phyloP scores from a whole-genome alignment of 2,113 vertebrate species.

The Axis porcinus region DNA sequence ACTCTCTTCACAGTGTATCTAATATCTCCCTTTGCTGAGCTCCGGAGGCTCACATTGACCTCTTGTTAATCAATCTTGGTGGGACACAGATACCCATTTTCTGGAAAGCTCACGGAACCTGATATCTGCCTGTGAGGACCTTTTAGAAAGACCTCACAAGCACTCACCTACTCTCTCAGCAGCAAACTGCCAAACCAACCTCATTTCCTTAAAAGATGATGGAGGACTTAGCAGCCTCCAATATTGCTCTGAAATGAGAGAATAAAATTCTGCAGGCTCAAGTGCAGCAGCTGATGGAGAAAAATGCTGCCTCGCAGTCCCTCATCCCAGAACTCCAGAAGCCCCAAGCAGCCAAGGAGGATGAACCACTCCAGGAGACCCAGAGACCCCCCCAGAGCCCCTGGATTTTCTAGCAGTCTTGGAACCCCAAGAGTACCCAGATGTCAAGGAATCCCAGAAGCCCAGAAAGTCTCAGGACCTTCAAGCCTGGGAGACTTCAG shows the following conservation, averaged over 20 bases:
- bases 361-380: background rate
- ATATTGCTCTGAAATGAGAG: constrained; percentile 54
- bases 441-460: background rate
- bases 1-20: constrained; percentile 39
- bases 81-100: background rate
- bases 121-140: constrained; percentile 33
- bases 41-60: background rate
- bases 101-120: constrained; percentile 14
- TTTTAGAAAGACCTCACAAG: constrained; percentile 47
- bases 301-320: constrained; percentile 43
- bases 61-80: constrained; percentile 38
- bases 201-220: constrained; percentile 49
- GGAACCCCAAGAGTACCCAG: background rate
- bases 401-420: background rate
- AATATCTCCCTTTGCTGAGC: constrained; percentile 18
- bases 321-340: constrained; percentile 47
- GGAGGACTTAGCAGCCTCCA: constrained; percentile 36
- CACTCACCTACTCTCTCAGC: background rate
- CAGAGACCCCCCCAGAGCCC: background rate
- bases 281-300: constrained; percentile 29
- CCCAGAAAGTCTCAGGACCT: background rate
- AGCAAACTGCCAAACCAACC: constrained; percentile 31
- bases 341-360: background rate
- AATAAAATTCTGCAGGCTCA: constrained; percentile 56
- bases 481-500: background rate